Evolutionary conservation across 1,140 invertebrate species (phyloP).

Genomic region (Venustaconcha ellipsiformis): DNA sequence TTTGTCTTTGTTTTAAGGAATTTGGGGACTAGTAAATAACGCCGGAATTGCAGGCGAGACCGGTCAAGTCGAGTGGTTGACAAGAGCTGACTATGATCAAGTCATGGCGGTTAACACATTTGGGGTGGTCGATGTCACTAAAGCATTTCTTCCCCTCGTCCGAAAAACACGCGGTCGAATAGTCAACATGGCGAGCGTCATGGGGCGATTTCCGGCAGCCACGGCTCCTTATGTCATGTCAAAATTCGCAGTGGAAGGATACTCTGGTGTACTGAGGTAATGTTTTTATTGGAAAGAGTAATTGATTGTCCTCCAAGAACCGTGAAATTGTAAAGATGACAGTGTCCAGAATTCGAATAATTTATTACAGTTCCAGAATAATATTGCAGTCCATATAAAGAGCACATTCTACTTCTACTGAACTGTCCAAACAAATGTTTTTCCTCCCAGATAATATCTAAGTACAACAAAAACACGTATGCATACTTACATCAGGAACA

Average conservation of each 20-base stretch:
- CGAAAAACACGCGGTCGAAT: constrained; percentile 35
- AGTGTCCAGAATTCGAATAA: too few relatives aligned
- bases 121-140: constrained; percentile 44
- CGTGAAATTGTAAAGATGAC: too few relatives aligned
- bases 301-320: too few relatives aligned
- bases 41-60: constrained; percentile 39
- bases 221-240: constrained; percentile 38
- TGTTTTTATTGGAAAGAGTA: too few relatives aligned
- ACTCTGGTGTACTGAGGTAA: constrained; percentile 43
- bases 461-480: too few relatives aligned
- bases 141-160: constrained; percentile 44
- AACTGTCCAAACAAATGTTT: too few relatives aligned
- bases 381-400: too few relatives aligned
- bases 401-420: too few relatives aligned
- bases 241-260: constrained; percentile 50
- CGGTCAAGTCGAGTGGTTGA: constrained; percentile 33
- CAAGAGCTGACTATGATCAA: constrained; percentile 28
- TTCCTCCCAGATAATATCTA: too few relatives aligned
- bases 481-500: too few relatives aligned
- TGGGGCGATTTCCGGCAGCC: constrained; percentile 31
- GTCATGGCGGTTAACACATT: constrained; percentile 37
- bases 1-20: constrained; percentile 26
- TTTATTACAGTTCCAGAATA: too few relatives aligned
- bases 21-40: constrained; percentile 55
- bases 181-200: constrained; percentile 44